Percentiles rank a stretch among this genome's conserved stretches.
phyloP scores from a whole-genome alignment of 1,140 invertebrate genomes.

The Lepidurus couesii region DNA sequence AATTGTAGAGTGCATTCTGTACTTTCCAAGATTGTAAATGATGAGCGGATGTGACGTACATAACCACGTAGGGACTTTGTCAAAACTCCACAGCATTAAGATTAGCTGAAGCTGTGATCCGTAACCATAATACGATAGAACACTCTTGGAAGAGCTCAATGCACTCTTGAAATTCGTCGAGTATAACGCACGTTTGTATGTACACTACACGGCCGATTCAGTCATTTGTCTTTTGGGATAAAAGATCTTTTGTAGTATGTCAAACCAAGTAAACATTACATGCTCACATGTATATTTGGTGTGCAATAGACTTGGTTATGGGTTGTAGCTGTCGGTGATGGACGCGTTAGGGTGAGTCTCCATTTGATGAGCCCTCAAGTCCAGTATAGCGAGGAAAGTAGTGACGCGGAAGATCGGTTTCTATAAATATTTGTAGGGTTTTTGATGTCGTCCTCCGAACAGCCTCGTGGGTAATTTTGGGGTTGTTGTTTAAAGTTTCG shows the following conservation, averaged over 20 bases:
- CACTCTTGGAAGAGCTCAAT: too few relatives aligned
- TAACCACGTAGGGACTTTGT: too few relatives aligned
- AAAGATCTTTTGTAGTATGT: background rate
- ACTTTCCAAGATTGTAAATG: too few relatives aligned
- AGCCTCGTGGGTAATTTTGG: background rate
- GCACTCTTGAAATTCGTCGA: too few relatives aligned
- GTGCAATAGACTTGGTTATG: background rate
- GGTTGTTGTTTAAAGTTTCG: conserved; percentile 1
- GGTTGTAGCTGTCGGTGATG: background rate
- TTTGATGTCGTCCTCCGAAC: background rate
- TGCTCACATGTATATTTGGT: background rate
- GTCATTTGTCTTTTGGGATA: too few relatives aligned
- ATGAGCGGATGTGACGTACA: too few relatives aligned
- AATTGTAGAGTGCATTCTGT: too few relatives aligned
- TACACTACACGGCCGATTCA: too few relatives aligned
- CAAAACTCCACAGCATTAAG: too few relatives aligned
- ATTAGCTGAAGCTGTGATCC: too few relatives aligned
- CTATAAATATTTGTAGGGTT: background rate
- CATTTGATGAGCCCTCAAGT: background rate
- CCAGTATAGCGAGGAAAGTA: background rate
- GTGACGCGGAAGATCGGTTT: background rate
- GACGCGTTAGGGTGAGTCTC: background rate
- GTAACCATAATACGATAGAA: too few relatives aligned
- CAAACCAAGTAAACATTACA: background rate
- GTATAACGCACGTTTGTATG: too few relatives aligned